Evolutionary conservation across 2,113 vertebrate genomes (phyloP).

Genomic region (Sinocyclocheilus anophthalmus): DNA sequence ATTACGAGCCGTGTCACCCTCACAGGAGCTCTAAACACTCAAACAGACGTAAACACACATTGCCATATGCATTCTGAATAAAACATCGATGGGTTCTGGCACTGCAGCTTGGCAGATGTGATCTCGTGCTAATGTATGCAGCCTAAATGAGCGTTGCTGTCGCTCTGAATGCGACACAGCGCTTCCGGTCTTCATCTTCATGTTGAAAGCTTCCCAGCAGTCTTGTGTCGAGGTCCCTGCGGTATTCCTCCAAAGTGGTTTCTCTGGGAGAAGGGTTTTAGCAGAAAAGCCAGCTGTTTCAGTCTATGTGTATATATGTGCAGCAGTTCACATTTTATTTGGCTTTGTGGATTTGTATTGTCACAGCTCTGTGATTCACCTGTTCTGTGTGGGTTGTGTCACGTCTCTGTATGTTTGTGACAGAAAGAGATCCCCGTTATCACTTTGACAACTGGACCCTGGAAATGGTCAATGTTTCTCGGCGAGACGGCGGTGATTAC

Average conservation of each 20-base stretch:
- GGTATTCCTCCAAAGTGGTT: constrained; percentile 19
- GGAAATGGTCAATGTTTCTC: constrained; percentile 76
- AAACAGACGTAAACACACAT: constrained; percentile 38
- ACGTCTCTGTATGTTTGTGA: constrained; percentile 47
- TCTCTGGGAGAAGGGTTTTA: neutral
- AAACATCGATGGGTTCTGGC: constrained; percentile 74
- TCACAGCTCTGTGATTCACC: neutral
- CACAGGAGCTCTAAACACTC: constrained; percentile 10
- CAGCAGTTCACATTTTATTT: neutral
- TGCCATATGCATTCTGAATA: constrained; percentile 75
- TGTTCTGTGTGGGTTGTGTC: constrained; percentile 22
- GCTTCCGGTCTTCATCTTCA: constrained; percentile 65
- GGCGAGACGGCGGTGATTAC: constrained; percentile 72
- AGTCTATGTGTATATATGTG: neutral
- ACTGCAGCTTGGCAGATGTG: constrained; percentile 76
- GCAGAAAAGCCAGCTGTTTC: neutral
- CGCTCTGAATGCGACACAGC: constrained; percentile 71
- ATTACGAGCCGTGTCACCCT: neutral
- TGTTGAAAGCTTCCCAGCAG: constrained; percentile 64
- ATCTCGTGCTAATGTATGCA: constrained; percentile 77
- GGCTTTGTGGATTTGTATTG: neutral
- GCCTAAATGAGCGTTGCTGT: constrained; percentile 77
- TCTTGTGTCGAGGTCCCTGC: neutral
- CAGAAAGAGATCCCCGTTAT: constrained; percentile 65
- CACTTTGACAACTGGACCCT: constrained; percentile 63